These are phyloP conservation scores for Luehdorfia chinensis DNA, from an alignment of 1,140 invertebrate genomes.

Conservation along the genomic window DNA sequence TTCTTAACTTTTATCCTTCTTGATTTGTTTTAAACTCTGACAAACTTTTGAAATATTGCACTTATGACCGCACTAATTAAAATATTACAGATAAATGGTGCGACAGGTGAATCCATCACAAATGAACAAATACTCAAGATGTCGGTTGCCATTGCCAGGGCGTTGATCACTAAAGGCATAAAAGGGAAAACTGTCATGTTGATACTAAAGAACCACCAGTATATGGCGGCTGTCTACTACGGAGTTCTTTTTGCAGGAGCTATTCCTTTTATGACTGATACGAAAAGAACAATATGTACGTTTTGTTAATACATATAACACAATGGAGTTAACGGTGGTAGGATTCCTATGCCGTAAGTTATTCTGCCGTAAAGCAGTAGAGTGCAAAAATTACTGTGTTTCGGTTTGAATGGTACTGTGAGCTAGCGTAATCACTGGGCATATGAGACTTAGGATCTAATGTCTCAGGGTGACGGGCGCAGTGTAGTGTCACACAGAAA, in stretches of 20 bases:
- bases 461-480: too few relatives aligned
- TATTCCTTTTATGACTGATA: constrained; percentile 24
- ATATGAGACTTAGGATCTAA: too few relatives aligned
- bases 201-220: constrained; percentile 26
- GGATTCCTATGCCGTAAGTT: too few relatives aligned
- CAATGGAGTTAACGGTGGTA: neutral
- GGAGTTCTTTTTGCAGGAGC: constrained; percentile 20
- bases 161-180: constrained; percentile 8
- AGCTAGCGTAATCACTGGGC: too few relatives aligned
- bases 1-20: too few relatives aligned
- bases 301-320: neutral
- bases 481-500: too few relatives aligned
- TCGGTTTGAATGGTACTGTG: too few relatives aligned
- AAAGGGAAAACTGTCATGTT: constrained; percentile 20
- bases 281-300: constrained; percentile 25
- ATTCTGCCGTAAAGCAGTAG: too few relatives aligned
- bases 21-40: too few relatives aligned
- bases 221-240: constrained; percentile 22
- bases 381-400: too few relatives aligned
- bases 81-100: constrained; percentile 27
- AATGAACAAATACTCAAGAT: constrained; percentile 20
- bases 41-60: too few relatives aligned
- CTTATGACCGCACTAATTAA: too few relatives aligned
- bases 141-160: constrained; percentile 22
- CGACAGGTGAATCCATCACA: constrained; percentile 20